Evolutionary conservation across 2,888 invertebrate genomes (phyloP), one percentile per base, ranked within the genome.

Genomic region (Tenodera sinensis): DNA sequence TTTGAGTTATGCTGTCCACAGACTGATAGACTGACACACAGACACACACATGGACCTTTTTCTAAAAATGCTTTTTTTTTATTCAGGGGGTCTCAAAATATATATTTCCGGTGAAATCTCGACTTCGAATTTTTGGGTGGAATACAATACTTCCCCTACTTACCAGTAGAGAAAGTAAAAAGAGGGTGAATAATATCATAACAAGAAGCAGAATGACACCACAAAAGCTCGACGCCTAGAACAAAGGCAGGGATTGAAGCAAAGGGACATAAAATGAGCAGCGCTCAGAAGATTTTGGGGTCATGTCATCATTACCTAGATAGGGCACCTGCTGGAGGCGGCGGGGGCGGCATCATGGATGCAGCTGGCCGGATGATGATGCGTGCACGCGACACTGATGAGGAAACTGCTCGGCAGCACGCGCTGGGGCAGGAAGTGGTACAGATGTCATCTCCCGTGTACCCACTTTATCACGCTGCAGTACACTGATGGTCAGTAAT

Each of bases 331-430:
- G 54, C 54, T 71, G 54, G 54, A 71, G 54, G 54, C 54, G 54
- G 54, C 85, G 28, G 71, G 85, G 25, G 84, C 34, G 85, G 47
- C 54, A 85, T 47, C 54, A 28, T 47, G 85, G 27, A 12, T 81
- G 86, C 86, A 86, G 86, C 86, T 86, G 86, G 86, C 86, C 86
- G 81, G 86, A 86, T 86, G 86, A 86, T 54, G 27, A 9, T 28
- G 71, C 28, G 7, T 25, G 86, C 86, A 86, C 86, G 86, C 86
- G 86, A 86, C 86, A 86, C 4, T 71, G 54, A 71, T 71, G 54
- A 71, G 54, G 54, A 71, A 71, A 71, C 54, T 71, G 54, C 54
- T 71, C 54, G 54, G 54, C 54, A 71, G 54, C 54, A 71, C 54
- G 54, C 54, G 54, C 54, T 71, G 54, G 54, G 54, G 20, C 54